These are phyloP conservation scores for Myotis myotis DNA, from an alignment of 2,797 vertebrate species.

Conservation along the genomic window DNA sequence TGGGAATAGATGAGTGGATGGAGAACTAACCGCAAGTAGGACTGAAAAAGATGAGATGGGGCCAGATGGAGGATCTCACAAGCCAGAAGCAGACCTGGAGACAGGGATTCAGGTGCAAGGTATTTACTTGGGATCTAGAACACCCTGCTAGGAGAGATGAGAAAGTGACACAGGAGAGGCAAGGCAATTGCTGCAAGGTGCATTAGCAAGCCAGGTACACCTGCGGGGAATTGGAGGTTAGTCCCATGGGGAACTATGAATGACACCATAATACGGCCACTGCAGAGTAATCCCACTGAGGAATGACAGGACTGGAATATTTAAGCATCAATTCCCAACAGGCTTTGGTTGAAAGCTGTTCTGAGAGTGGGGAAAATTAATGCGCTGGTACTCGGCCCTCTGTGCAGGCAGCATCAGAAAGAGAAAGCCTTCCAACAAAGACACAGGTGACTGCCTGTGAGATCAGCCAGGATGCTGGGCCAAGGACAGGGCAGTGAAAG, in stretches of 20 bases:
- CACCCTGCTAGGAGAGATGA: not conserved
- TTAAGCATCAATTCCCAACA: not conserved
- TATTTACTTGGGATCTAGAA: not conserved
- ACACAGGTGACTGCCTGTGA: not conserved
- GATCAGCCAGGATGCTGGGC: not conserved
- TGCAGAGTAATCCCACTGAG: not conserved
- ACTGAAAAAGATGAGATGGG: not conserved
- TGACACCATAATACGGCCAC: not conserved
- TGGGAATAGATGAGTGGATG: fast-evolving
- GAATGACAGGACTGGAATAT: fast-evolving
- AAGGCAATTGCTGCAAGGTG: not conserved
- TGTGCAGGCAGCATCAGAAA: not conserved
- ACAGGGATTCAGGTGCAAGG: not conserved
- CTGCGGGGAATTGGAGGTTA: too few species aligned
- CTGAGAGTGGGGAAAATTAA: not conserved
- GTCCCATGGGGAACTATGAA: too few species aligned
- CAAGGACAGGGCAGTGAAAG: not conserved
- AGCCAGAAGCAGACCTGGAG: not conserved
- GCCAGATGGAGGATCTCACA: not conserved
- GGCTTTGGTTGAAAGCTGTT: not conserved
- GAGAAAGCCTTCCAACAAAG: not conserved
- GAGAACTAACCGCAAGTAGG: not conserved
- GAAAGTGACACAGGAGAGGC: not conserved
- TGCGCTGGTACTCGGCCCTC: not conserved
- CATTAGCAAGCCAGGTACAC: not conserved